Evolutionary conservation across 2,113 vertebrate genomes (phyloP), one percentile per base, ranked within the genome.

Genomic region (Pluvianellus socialis): DNA sequence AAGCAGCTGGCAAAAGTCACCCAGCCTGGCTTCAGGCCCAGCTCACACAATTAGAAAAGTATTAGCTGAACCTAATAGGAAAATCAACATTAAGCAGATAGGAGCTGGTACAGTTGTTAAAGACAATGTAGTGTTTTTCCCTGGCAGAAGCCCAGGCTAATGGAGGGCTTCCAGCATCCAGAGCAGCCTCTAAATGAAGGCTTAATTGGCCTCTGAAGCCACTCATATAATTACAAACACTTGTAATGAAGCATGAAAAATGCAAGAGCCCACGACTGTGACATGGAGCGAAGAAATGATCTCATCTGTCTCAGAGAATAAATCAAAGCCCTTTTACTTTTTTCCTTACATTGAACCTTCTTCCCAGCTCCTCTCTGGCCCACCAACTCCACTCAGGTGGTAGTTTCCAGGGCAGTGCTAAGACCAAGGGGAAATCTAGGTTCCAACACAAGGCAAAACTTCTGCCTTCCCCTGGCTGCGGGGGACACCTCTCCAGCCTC

Each of bases 71-170:
- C 89, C 89, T 97, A 97, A 97, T 88, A 90, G 95, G 96, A 96
- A 96, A 85, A 97, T 96, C 92, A 90, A 94, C 96, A 94, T 95
- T 96, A 95, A 96, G 92, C 96, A 98, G 97, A 98, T 72, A 97
- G 92, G 84, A 94, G 89, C 87, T 94, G 92, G 47, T 95, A 75
- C 83, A 82, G 32, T 52, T 97, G 94, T 95, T 93, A 96, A 96
- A 93, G 86, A 81, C 90, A 73, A 38, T 40, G 82, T 73, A 67
- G 96, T 95, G 75, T 93, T 94, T 95, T 97, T 96, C 96, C 91
- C 50, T 96, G 92, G 94, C 86, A 95, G 94, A 88, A 92, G 16
- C 73, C 88, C 95, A 97, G 85, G 61, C 94, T 96, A 91, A 92
- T 96, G 76, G 80, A 93, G 59, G 89, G 86, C 74, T 95, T 97